Percentiles rank a stretch among this genome's conserved stretches.
Evolutionary conservation across 2,113 vertebrate genomes (phyloP).

Genomic region (Sylvilagus bachmani): DNA sequence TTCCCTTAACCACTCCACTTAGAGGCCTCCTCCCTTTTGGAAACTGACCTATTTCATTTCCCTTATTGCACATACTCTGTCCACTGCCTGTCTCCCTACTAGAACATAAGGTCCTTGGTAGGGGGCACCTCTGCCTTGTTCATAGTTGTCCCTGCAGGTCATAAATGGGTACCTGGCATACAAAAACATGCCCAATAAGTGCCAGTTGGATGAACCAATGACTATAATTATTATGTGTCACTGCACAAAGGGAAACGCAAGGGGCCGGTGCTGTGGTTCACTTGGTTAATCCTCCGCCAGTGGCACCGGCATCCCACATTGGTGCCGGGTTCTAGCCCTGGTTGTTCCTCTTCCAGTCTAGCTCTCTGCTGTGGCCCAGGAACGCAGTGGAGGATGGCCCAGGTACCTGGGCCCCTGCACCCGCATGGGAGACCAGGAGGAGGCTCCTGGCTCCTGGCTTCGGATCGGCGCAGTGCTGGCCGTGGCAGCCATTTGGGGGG

Average conservation of each 20-base stretch:
- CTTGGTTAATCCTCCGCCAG: no score
- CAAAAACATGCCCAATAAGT: not conserved
- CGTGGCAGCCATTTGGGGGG: no score
- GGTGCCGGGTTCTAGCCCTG: no score
- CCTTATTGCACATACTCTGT: not conserved
- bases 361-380: no score
- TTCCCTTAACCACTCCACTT: not conserved
- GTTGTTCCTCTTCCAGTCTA: no score
- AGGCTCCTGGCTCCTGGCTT: no score
- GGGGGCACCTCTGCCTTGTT: not conserved
- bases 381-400: no score
- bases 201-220: not conserved
- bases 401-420: no score
- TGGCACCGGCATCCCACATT: no score
- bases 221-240: not conserved
- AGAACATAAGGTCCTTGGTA: not conserved
- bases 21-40: constrained; percentile 10
- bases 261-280: no score
- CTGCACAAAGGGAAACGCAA: not conserved
- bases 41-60: constrained; percentile 29
- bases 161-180: not conserved
- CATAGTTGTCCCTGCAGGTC: not conserved
- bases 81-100: not conserved
- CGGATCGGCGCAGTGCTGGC: no score
- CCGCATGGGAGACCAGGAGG: no score